These are phyloP conservation scores for Amaurobius ferox DNA, from an alignment of 2,888 invertebrate species.

Conservation along the genomic window DNA sequence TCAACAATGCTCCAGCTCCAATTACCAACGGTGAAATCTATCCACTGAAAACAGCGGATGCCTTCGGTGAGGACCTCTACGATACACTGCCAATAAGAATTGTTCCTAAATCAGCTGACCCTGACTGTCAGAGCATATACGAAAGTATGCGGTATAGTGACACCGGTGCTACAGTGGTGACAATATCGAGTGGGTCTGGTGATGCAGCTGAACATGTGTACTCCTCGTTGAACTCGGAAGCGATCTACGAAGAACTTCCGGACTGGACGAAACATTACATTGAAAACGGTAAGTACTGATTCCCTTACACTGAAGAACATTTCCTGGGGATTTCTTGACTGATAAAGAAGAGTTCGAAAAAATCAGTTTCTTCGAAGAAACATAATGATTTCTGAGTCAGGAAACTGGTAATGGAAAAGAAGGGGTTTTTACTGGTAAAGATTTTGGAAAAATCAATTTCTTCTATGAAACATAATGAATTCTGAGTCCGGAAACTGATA, in stretches of 20 bases:
- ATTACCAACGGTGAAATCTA: no score
- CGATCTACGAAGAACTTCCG: conserved; percentile 49
- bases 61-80: conserved; percentile 23
- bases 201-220: conserved; percentile 40
- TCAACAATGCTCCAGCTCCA: not conserved
- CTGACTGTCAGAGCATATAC: conserved; percentile 34
- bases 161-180: conserved; percentile 54
- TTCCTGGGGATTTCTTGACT: no score
- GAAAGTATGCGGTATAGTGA: conserved; percentile 52
- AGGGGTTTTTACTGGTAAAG: no score
- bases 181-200: conserved; percentile 40
- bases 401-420: no score
- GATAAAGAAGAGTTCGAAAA: no score
- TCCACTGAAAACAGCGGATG: not conserved
- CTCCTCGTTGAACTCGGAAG: conserved; percentile 30
- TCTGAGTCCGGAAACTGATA: no score
- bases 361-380: no score
- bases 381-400: no score
- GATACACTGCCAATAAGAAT: conserved; percentile 20
- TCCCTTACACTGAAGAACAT: no score
- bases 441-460: no score
- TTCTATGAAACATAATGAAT: no score
- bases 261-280: not conserved
- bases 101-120: not conserved
- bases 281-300: not conserved